Base-by-base conservation (phyloP, 2,888 invertebrate genomes). In the Machimus rusticus region DNA sequence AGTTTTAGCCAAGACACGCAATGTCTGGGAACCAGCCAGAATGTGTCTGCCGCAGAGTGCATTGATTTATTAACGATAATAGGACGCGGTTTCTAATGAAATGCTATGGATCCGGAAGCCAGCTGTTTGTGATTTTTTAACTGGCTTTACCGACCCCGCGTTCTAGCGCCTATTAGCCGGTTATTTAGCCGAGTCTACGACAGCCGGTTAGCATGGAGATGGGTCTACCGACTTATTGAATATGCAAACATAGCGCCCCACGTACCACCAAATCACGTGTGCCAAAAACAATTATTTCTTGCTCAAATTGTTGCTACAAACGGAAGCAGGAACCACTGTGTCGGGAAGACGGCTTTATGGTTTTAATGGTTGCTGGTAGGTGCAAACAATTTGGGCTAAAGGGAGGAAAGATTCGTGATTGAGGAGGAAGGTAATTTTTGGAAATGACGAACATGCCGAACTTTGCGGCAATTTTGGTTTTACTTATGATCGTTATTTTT, bases 51-150 rank as follows among this genome's bases (percentile, higher is more conserved):
- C 74, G 57, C 82, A 34, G 34, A 82, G 66, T 87, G 87, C 87
- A 87, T 87, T 88, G 88, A 88, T 88, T 88, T 88, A 88, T 88
- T 88, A 82, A 86, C 74, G 88, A 76, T 88, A 88, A 88, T 88
- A 88, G 88, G 87, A 57, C 79, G 74, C 28, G 55, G 76, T n/a
- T 37, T 74, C 82, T 82, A 86, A 81, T 86, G 74, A 82, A 86
- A 86, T 86, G 46, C 74, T 43, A 74, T 74, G 28, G 46, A 85
- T 85, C 85, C 85, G 85, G 85, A 85, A 85, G 46, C 23, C 16
- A 74, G 37, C 46, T 85, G 85, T 85, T 85, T 85, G 28, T 57
- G 82, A 57, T 82, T 82, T 82, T 79, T 82, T 82, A 81, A 16
- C 28, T 31, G 81, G 37, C 37, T 82, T 66, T 39, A n/a, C 79